Evolutionary conservation across 1,140 invertebrate species (phyloP), one percentile per base, ranked within the genome.

Genomic region (Panagrolaimus sp.): DNA sequence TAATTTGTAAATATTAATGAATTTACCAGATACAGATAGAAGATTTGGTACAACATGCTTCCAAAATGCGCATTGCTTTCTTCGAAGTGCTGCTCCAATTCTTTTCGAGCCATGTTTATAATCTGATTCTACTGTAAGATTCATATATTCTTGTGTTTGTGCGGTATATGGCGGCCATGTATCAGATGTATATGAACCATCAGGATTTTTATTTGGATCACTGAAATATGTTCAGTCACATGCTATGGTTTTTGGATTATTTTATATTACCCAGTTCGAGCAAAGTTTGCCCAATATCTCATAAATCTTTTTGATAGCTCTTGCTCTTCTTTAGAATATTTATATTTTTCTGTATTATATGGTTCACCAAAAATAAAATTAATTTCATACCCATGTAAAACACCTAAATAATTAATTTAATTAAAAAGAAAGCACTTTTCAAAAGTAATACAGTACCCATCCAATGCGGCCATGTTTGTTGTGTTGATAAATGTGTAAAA

Each of bases 251-350:
- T n/a, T n/a, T 9, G 43, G 31, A 31, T 5, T 5, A 66, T 61
- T 14, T 2, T 3, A 5, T 27, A 23, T 13, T 85, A 93, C 90
- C 93, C 93, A 66, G 91, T 91, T 87, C 92, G 92, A 8, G 92
- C 92, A 83, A 96, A 96, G 84, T 96, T 96, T 0, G 91, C 90
- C 92, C 92, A 96, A 84, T 94, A 96, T 77, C 88, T 88, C 92
- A 96, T 95, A 82, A 96, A 91, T 66, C 89, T 86, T 78, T 87
- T 89, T 71, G 90, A 91, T 25, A 96, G 87, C 62, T 90, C 88
- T n/a, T 90, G 86, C 85, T 96, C 93, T 72, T 91, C 89, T 0
- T 87, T 84, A 1, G 88, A 90, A 84, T 93, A 96, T 38, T 83
- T 80, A 65, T 74, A 82, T 48, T 44, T 66, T 51, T 69, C 66